phyloP scores from a whole-genome alignment of 2,113 vertebrate genomes.

The Lonchura striata region DNA sequence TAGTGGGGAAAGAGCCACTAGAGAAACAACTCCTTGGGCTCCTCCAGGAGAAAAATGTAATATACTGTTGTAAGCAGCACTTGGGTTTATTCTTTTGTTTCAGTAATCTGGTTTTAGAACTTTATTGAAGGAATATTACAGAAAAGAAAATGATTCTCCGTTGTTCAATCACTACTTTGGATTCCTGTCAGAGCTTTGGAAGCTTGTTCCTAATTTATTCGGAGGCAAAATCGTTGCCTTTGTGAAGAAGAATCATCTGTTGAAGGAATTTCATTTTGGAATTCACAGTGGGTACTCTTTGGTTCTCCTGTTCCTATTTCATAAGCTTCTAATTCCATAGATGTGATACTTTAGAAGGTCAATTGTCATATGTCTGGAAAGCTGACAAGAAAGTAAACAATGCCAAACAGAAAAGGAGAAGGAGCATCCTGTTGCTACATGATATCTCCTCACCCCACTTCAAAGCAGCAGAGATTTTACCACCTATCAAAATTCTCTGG shows the following conservation, averaged over 20 bases:
- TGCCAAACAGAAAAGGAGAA: neutral
- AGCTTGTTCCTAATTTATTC: neutral
- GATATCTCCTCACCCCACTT: neutral
- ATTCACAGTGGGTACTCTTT: neutral
- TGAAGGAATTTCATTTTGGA: neutral
- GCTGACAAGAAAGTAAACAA: neutral
- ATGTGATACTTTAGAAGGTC: neutral
- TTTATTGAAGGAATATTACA: neutral
- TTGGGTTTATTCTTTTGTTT: neutral
- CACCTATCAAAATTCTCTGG: neutral
- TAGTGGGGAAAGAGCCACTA: neutral
- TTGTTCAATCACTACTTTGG: neutral
- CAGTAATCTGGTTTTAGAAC: neutral
- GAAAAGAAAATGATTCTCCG: neutral
- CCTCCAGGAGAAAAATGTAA: neutral
- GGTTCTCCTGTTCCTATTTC: neutral
- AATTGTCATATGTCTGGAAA: neutral
- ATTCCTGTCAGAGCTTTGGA: neutral
- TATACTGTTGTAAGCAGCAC: neutral
- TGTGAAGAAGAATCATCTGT: neutral
- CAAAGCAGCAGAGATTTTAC: neutral
- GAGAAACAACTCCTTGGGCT: neutral
- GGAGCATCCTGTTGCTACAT: neutral
- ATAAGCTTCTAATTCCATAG: neutral
- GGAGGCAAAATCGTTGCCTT: neutral